Percentiles rank a stretch among this genome's conserved stretches.
Conservation (phyloP, 2,888 invertebrate genomes). For the Cephus pygmeus region DNA sequence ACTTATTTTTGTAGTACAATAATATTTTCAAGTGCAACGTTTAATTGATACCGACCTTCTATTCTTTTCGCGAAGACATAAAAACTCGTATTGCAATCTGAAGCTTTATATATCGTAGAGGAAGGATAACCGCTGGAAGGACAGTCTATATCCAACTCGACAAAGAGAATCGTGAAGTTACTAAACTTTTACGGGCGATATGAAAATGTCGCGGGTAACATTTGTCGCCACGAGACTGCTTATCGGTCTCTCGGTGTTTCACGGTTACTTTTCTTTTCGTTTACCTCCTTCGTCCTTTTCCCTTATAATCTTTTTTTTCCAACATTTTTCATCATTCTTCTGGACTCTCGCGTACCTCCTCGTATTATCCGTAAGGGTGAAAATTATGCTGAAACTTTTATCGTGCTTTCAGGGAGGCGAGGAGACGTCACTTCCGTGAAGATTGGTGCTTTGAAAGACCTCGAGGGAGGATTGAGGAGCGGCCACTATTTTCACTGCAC, state of each 20-base stretch:
- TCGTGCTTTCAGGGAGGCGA: neutral
- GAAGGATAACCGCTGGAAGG: neutral
- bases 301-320: neutral
- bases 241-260: neutral
- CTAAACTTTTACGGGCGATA: neutral
- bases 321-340: neutral
- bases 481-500: neutral
- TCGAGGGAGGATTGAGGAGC: neutral
- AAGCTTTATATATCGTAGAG: neutral
- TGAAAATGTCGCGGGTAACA: neutral
- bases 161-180: neutral
- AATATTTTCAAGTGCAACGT: neutral
- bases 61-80: neutral
- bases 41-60: neutral
- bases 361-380: neutral
- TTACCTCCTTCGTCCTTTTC: neutral
- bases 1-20: neutral
- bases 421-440: neutral
- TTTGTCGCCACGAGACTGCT: neutral
- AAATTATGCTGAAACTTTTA: slow-evolving; percentile 6
- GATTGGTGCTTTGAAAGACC: neutral
- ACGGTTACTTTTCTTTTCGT: neutral
- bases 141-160: neutral
- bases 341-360: neutral
- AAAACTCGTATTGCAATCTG: neutral